phyloP scores from a whole-genome alignment of 2,797 vertebrate species.

The Thripadectes ignobilis region DNA sequence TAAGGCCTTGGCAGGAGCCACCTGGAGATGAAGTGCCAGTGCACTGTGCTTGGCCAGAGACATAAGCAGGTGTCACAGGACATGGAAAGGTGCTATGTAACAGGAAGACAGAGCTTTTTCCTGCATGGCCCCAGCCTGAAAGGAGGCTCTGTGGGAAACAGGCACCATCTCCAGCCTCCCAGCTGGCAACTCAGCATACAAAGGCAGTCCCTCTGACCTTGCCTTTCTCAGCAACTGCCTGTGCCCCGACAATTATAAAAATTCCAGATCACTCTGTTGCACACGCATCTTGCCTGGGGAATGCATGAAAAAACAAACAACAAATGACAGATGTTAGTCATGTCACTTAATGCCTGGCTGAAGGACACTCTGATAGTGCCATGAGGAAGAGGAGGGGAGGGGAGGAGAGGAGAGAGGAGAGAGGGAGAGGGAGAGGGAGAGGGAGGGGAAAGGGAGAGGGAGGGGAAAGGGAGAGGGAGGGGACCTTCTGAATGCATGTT shows the following conservation, averaged over 20 bases:
- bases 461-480: too few relatives aligned
- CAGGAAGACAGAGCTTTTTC: background rate
- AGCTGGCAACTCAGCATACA: rapidly evolving
- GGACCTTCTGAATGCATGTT: background rate
- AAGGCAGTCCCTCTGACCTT: background rate
- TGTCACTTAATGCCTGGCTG: background rate
- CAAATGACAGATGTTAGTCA: conserved; percentile 33
- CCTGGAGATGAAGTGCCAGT: background rate
- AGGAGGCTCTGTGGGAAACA: background rate
- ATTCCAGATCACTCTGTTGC: background rate
- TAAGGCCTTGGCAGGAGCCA: background rate
- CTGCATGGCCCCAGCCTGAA: background rate
- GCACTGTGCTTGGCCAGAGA: background rate
- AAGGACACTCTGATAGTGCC: background rate
- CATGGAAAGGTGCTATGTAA: background rate
- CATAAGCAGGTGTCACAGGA: background rate
- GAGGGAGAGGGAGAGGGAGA: too few relatives aligned
- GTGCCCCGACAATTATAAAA: background rate
- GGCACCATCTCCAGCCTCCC: background rate
- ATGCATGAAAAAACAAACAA: background rate
- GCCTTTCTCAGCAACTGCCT: background rate
- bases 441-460: background rate
- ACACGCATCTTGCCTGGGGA: background rate
- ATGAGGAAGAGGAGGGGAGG: too few relatives aligned
- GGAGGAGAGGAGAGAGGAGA: too few relatives aligned